Base-by-base conservation (phyloP, 1,140 invertebrate genomes). In the Meteorus sp. region DNA sequence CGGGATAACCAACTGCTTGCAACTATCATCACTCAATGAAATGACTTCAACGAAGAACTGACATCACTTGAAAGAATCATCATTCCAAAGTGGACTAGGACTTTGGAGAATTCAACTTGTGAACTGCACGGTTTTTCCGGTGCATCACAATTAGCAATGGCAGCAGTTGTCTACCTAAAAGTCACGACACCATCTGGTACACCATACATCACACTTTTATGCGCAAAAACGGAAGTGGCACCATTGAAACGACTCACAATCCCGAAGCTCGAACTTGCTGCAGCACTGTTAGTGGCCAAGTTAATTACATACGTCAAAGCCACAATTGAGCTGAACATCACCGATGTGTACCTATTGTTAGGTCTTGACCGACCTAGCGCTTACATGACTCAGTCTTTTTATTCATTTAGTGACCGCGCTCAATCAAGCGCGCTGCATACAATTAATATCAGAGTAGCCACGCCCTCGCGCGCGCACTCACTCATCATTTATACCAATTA, bases 1-100 rank as follows among this genome's bases (percentile, higher is more conserved):
- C 79, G 74, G 77, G 75, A 80, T 56, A 65, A 70, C n/a, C 11
- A 15, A 11, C 11, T n/a, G 74, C 2, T 61, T 69, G 2, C 6
- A 50, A 6, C 17, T 61, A 3, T 5, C 66, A 7, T 48, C 9
- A 7, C 11, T 5, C 13, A 41, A 4, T 74, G 68, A 67, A 48
- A 33, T 3, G 4, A 29, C 3, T 67, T 67, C 48, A 54, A 47
- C n/a, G 23, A 39, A 9, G 58, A 66, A 13, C 35, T 29, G 35
- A 15, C 7, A 29, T 48, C 3, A 48, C 3, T 1, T 5, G 29
- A 31, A 20, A 70, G 7, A 37, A 4, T 66, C 15, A 23, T 43
- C 52, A 59, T 67, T 25, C 66, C 51, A 19, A 56, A 63, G n/a
- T 66, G 33, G 37, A 48, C 65, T 23, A 47, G 39, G 35, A 35